Base-by-base conservation (phyloP, 2,888 invertebrate genomes). In the Buathra laborator region DNA sequence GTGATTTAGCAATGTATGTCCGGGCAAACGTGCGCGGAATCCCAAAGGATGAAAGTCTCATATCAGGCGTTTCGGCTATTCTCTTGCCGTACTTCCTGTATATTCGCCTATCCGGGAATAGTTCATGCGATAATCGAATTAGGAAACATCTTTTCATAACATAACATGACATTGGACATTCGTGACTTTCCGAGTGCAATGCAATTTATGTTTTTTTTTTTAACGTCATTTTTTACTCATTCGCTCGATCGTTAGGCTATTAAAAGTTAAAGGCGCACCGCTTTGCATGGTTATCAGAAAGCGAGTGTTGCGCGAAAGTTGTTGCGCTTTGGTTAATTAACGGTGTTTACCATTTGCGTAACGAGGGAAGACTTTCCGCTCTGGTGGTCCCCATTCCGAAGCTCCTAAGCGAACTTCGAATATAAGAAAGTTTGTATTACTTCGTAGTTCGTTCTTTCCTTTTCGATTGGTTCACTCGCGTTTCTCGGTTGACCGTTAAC, bases 1-100 rank as follows among this genome's bases (percentile, higher is more conserved):
- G 71, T 56, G 19, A 71, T 71, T 56, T 19, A 19, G 71, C 43
- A 56, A 71, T 56, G 14, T 71, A 53, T 43, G 64, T 48, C 10
- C 14, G 32, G 16, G 9, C 14, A 48, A 46, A 62, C 48, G 64
- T 75, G 48, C 64, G 32, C 37, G 48, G 46, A 75, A 64, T 48
- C 48, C 19, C 37, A 32, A 64, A 75, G 37, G 32, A 6, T 3
- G 32, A 29, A 48, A 62, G 32, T 64, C 64, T 62, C 64, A 19
- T 51, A 48, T 46, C 32, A 37, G n/a, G n/a, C n/a, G 44, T 12
- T 0, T 16, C 16, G 48, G 7, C 37, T 32, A 10, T n/a, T 6
- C 32, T 46, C 29, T 59, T 16, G 10, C 32, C 1, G 62, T 9
- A 62, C 46, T 6, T 16, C 29, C n/a, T 16, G n/a, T 51, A 10